These are phyloP conservation scores for Atrichornis clamosus DNA, from an alignment of 2,113 vertebrate species.

Conservation along the genomic window DNA sequence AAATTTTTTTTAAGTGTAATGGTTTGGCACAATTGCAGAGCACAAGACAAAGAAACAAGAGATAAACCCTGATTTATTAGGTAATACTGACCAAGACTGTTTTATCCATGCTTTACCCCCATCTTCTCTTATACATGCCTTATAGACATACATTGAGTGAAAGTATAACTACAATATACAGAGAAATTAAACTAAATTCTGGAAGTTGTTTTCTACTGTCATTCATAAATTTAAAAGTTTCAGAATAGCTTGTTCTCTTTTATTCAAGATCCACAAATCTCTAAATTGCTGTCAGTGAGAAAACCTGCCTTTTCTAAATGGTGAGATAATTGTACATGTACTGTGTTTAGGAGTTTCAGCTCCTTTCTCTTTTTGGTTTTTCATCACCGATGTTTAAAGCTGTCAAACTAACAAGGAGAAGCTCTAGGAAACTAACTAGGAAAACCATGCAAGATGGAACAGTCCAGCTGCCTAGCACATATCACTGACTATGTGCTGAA, in stretches of 20 bases:
- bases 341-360: not conserved
- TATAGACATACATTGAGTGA: not conserved
- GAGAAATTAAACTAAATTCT: not conserved
- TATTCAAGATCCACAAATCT: not conserved
- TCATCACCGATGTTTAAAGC: not conserved
- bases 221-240: not conserved
- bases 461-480: not conserved
- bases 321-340: not conserved
- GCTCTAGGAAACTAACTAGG: not conserved
- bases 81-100: not conserved
- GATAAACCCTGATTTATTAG: not conserved
- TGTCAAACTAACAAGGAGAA: not conserved
- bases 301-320: not conserved
- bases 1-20: not conserved
- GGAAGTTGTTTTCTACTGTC: not conserved
- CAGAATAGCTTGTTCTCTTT: not conserved
- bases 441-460: not conserved
- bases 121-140: not conserved
- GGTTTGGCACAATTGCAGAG: constrained; percentile 5
- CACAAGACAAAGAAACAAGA: not conserved
- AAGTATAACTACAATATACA: not conserved
- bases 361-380: not conserved
- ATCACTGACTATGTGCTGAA: not conserved
- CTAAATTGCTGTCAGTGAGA: not conserved
- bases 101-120: not conserved